Base-by-base conservation (phyloP, 2,888 invertebrate species). In the Clusia tigrina region DNA sequence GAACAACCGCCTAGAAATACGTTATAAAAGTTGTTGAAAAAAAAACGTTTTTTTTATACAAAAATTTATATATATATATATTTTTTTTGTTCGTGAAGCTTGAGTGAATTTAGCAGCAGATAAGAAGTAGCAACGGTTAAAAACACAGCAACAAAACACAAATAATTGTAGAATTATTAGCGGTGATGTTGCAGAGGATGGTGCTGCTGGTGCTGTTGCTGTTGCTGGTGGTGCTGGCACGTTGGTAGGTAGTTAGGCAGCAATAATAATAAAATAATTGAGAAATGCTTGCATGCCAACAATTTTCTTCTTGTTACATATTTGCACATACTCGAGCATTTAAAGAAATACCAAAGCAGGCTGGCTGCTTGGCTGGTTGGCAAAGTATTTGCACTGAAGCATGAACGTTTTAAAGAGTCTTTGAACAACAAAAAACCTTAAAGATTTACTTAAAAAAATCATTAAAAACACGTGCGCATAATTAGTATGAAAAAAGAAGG, bases 11-110 rank as follows among this genome's bases (percentile, higher is more conserved):
- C 60, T 54, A 56, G 68, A 76, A 78, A 74, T 76, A 78, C 77
- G 78, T 78, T 78, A 78, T 72, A 78, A 78, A 65, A n/a, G n/a
- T 66, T 62, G 59, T 26, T 62, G 51, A 76, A 55, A 42, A 15
- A 22, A 56, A 22, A 24, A 67, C 67, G n/a, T 10, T 18, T 48
- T 17, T 48, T n/a, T n/a, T n/a, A 57, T 42, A 57, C 24, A 57
- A 42, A 55, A 63, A 48, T 52, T 46, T 26, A 54, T 54, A 63
- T 54, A n/a, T n/a, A n/a, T n/a, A n/a, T n/a, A n/a, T n/a, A n/a
- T n/a, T n/a, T n/a, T n/a, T n/a, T n/a, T n/a, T n/a, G n/a, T n/a
- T n/a, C n/a, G 63, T 64, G 68, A 72, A 72, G 74, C 76, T 74
- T 74, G 73, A 74, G 74, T 76, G 71, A 67, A 63, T 76, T 69